Evolutionary conservation across 2,797 vertebrate genomes (phyloP), one percentile per base, ranked within the genome.

Genomic region (Dicrostonyx torquatus): DNA sequence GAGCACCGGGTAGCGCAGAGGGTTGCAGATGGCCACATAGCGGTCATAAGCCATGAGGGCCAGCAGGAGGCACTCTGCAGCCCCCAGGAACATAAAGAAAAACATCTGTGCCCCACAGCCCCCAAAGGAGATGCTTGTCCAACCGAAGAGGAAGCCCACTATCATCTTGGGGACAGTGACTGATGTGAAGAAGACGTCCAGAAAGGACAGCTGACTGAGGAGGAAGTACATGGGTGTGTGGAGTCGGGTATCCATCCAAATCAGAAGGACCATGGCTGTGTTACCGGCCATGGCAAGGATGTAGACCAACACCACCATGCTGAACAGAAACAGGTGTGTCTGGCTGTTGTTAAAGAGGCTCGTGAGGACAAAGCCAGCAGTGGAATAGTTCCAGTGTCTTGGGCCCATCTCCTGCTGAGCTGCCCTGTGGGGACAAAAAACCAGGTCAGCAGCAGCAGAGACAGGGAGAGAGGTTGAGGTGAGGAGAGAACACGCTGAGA

Each of bases 51-150:
- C 97, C 97, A 98, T 97, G 78, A 95, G 68, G 1, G 96, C 97
- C 80, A 97, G 89, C 37, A 97, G 95, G 50, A 98, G 60, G 34
- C 87, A 95, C 64, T 98, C 97, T 0, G 97, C 50, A 5, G 97
- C 97, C 53, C 97, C 97, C 92, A 98, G 92, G 76, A 96, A 96
- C 91, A 97, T 96, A 92, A 98, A 97, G 92, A 98, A 97, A 70
- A 97, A 96, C 75, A 97, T 95, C 48, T 98, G 97, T 24, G 92
- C 94, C 72, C 98, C 94, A 66, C 97, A 98, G 0, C 78, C 94
- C 1, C 40, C 87, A 17, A 96, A 97, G 17, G 98, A 98, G 76
- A 97, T 96, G 94, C 88, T 79, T 1, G 96, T 97, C 80, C 96
- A 97, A 0, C 96, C 96, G 1, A 96, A 97, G 73, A 98, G 96